These are phyloP conservation scores for Ischnus inquisitorius DNA, from an alignment of 2,888 invertebrate species.

Conservation along the genomic window DNA sequence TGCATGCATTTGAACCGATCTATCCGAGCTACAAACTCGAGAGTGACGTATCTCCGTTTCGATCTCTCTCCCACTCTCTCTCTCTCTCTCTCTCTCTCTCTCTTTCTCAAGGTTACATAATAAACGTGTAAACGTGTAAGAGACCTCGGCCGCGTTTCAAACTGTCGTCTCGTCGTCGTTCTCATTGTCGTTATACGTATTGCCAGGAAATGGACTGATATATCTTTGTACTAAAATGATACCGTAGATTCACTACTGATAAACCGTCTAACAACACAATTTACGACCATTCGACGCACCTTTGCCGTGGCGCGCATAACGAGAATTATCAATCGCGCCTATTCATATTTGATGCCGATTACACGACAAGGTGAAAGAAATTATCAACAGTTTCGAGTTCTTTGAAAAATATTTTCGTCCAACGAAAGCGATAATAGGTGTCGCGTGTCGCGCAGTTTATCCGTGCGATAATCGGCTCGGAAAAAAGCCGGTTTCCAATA, in stretches of 20 bases:
- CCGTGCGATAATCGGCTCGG: not conserved
- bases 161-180: constrained; percentile 28
- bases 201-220: constrained; percentile 22
- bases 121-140: constrained; percentile 47
- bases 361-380: not conserved
- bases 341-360: not conserved
- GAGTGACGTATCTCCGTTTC: not conserved
- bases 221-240: constrained; percentile 7
- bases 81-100: not conserved
- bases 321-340: not conserved
- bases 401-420: not conserved
- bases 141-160: constrained; percentile 64
- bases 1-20: constrained; percentile 4
- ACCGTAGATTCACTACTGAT: constrained; percentile 26
- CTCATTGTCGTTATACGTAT: constrained; percentile 21
- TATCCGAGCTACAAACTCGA: constrained; percentile 1
- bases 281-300: constrained; percentile 10
- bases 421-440: not conserved
- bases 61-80: not conserved
- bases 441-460: not conserved
- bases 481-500: too few relatives aligned
- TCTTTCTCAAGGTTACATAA: constrained; percentile 2
- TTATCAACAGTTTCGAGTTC: not conserved
- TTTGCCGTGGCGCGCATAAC: not conserved
- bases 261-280: constrained; percentile 23